A percentile compares a stretch with the other conserved stretches of the same genome.
Evolutionary conservation across 2,888 invertebrate genomes (phyloP).

Genomic region (Serrognathus titanus): DNA sequence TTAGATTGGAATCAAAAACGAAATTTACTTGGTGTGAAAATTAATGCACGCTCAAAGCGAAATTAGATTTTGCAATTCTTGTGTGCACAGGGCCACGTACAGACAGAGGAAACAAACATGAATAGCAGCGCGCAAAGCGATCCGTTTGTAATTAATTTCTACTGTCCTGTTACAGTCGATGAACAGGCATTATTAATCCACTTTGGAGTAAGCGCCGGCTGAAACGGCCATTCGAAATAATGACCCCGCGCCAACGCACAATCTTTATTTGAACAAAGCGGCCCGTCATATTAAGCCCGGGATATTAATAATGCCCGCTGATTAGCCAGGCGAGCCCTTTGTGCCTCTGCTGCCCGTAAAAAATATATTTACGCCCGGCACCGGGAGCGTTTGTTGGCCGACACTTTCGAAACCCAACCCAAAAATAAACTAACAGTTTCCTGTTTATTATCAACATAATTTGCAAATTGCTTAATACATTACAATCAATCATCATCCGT

Average conservation of each 20-base stretch:
- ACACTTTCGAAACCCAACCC: too few species aligned
- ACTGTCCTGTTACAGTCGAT: constrained; percentile 37
- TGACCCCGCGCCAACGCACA: constrained; percentile 28
- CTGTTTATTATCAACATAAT: too few species aligned
- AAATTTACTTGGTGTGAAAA: too few species aligned
- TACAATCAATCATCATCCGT: too few species aligned
- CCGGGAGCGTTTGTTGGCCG: neutral
- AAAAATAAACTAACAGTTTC: too few species aligned
- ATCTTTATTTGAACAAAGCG: constrained; percentile 30
- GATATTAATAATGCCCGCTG: constrained; percentile 15
- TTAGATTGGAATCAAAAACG: too few species aligned
- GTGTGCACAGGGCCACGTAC: too few species aligned
- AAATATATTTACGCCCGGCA: neutral
- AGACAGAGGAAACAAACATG: too few species aligned
- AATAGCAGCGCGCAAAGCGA: constrained; percentile 26
- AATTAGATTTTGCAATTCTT: too few species aligned
- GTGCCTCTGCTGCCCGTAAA: neutral
- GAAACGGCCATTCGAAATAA: constrained; percentile 33
- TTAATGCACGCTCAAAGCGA: too few species aligned
- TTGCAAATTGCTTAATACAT: too few species aligned
- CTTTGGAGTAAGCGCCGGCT: constrained; percentile 29
- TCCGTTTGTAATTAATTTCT: constrained; percentile 43
- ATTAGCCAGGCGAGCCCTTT: constrained; percentile 1
- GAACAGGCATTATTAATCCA: constrained; percentile 38
- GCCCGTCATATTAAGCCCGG: constrained; percentile 25